Evolutionary conservation across 2,888 invertebrate species (phyloP).

Genomic region (Drosophila ochracea): DNA sequence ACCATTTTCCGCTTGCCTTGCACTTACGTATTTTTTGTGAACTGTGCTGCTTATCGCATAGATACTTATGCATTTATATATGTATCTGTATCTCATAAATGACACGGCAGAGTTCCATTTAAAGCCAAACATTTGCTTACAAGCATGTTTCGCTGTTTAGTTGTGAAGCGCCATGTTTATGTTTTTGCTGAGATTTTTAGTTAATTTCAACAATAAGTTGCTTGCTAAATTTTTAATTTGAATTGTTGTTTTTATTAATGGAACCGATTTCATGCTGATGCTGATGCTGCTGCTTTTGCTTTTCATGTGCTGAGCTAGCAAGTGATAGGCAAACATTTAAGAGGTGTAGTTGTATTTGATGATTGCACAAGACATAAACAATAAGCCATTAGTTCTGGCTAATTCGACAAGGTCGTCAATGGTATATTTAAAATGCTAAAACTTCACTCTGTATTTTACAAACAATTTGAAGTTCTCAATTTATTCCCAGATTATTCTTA

Average conservation of each 20-base stretch:
- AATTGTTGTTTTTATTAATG: conserved; percentile 56
- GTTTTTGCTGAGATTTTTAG: conserved; percentile 26
- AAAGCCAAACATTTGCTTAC: conserved; percentile 75
- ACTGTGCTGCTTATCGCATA: conserved; percentile 22
- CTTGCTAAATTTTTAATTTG: conserved; percentile 43
- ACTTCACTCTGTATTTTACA: background rate
- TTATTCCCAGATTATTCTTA: background rate
- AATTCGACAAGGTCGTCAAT: conserved; percentile 42
- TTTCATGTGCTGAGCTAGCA: conserved; percentile 42
- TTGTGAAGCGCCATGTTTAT: conserved; percentile 63
- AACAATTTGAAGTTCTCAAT: background rate
- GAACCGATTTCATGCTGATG: conserved; percentile 31
- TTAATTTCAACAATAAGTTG: conserved; percentile 10
- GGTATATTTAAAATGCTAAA: background rate
- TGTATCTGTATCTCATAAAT: conserved; percentile 43
- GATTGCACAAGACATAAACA: conserved; percentile 52
- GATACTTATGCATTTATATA: conserved; percentile 21
- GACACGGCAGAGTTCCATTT: conserved; percentile 68
- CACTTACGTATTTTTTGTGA: conserved; percentile 21
- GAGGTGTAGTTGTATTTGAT: conserved; percentile 18
- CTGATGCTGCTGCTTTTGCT: conserved; percentile 7
- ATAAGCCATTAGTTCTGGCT: conserved; percentile 25
- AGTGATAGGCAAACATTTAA: conserved; percentile 45
- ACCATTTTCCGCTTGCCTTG: conserved; percentile 41
- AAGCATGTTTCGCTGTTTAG: conserved; percentile 76